phyloP scores from a whole-genome alignment of 2,888 invertebrate species.

The Epistrophe grossulariae region DNA sequence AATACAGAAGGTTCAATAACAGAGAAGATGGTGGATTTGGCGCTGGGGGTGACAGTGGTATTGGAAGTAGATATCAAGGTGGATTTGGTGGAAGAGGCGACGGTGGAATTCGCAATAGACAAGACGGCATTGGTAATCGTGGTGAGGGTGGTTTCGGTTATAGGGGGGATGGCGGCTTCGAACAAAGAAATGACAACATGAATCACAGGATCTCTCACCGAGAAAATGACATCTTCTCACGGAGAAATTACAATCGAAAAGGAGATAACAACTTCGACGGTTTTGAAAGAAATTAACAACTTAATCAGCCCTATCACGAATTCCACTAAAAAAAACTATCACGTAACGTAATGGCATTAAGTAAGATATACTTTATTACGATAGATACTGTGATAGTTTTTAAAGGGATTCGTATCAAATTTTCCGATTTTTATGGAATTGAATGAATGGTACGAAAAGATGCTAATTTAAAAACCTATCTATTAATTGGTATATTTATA shows the following conservation, averaged over 20 bases:
- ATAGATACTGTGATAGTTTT: too few relatives aligned
- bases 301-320: background rate
- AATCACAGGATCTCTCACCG: background rate
- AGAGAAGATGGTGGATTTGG: slow-evolving; percentile 38
- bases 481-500: background rate
- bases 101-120: slow-evolving; percentile 17
- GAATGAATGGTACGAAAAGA: background rate
- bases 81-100: slow-evolving; percentile 28
- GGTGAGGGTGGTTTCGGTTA: background rate
- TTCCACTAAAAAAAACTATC: too few relatives aligned
- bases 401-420: too few relatives aligned
- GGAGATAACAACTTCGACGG: background rate
- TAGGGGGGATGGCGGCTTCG: background rate
- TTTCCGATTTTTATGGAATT: background rate
- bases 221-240: background rate
- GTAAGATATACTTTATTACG: too few relatives aligned
- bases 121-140: background rate
- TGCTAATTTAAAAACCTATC: background rate
- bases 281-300: background rate
- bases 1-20: slow-evolving; percentile 88
- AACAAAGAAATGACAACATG: slow-evolving; percentile 12
- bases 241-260: background rate
- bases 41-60: slow-evolving; percentile 32
- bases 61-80: slow-evolving; percentile 27
- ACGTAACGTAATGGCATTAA: too few relatives aligned